Base-by-base conservation (phyloP, 2,888 invertebrate species). In the Sarcophaga variegata region DNA sequence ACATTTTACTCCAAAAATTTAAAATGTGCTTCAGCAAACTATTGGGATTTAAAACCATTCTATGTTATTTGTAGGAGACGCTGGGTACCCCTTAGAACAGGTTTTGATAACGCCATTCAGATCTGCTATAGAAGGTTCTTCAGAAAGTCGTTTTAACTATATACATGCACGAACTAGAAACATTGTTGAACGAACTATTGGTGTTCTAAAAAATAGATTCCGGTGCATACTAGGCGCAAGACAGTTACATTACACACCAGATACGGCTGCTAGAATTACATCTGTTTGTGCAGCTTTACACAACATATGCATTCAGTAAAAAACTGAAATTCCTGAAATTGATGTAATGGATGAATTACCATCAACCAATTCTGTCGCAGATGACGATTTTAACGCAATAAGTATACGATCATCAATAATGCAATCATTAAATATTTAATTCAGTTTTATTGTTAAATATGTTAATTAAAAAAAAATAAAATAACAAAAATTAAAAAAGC, bases 201-300 rank as follows among this genome's bases (percentile, higher is more conserved):
- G 37, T 37, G 70, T 70, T 70, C 17, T 70, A 60, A 54, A 76
- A 59, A 82, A 82, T 20, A 37, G 78, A 62, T 76, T 67, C 11
- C 66, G 67, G 49, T 77, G 76, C 45, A 45, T 76, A 59, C 67
- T 67, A 54, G 67, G 66, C n/a, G 76, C 66, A 59, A 45, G 82
- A 67, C 64, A 83, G 62, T 69, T 83, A 37, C 83, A 83, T 72
- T 83, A 83, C 25, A 62, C 78, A 47, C 83, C 83, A 27, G 20
- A 77, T 49, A 79, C 64, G 59, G 72, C 79, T 17, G 47, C 20
- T 3, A 71, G 72, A 83, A 78, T 79, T 62, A 64, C 60, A 54
- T 27, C 72, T 64, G 79, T 72, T 64, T 63, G 37, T 72, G 63
- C 64, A 60, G 78, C 78, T 59, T 62, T 79, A 5, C 83, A 83